Conservation (phyloP, 2,888 invertebrate species). For the Griposia aprilina region DNA sequence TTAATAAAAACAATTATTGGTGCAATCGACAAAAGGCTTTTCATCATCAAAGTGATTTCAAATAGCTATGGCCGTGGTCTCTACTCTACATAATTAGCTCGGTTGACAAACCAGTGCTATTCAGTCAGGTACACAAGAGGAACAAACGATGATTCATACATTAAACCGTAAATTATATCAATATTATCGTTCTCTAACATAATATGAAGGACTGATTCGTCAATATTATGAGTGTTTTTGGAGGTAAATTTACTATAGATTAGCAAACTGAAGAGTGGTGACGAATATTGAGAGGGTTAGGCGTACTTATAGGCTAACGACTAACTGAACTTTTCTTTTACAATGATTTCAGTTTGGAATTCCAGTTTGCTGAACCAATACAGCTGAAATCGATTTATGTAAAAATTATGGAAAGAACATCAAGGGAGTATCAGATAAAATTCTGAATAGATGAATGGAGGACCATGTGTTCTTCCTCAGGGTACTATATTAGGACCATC, state of each 20-base stretch:
- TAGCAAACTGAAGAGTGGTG: not conserved
- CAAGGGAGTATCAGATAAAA: not conserved
- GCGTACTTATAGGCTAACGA: slow-evolving; percentile 12
- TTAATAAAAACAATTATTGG: not conserved
- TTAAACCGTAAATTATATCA: slow-evolving; percentile 39
- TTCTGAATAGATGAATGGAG: too few species aligned
- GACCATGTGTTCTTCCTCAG: not conserved
- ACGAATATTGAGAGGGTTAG: not conserved
- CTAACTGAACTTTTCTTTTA: not conserved
- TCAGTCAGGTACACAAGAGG: slow-evolving; percentile 23
- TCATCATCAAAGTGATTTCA: slow-evolving; percentile 6
- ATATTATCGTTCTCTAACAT: slow-evolving; percentile 49
- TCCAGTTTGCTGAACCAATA: not conserved
- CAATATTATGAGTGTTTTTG: slow-evolving; percentile 45
- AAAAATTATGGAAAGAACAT: not conserved
- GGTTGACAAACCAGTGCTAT: slow-evolving; percentile 8
- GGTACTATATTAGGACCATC: slow-evolving; percentile 18
- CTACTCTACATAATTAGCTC: not conserved
- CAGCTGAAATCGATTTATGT: not conserved
- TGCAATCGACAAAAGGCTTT: slow-evolving; percentile 7
- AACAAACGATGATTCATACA: slow-evolving; percentile 38
- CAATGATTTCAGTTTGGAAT: not conserved
- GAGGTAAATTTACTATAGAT: slow-evolving; percentile 32
- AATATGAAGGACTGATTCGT: slow-evolving; percentile 33
- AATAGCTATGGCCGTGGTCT: slow-evolving; percentile 12